These are phyloP conservation scores for Magallana nippona DNA, from an alignment of 2,888 invertebrate genomes.

Conservation along the genomic window DNA sequence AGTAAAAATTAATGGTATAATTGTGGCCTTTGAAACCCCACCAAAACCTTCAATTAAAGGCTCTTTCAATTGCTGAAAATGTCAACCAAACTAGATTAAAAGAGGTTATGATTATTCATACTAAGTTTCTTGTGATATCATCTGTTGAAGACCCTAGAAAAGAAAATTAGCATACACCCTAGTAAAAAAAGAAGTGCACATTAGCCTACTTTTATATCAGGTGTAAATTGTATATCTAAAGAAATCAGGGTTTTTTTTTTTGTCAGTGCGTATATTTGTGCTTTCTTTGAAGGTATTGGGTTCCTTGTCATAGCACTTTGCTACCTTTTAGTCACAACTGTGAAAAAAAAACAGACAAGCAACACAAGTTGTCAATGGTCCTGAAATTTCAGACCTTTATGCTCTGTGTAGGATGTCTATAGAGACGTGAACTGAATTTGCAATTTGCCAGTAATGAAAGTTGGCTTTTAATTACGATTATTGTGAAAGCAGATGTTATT, in stretches of 20 bases:
- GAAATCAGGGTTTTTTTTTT: neutral
- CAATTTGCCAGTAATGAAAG: no score
- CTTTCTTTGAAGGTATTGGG: neutral
- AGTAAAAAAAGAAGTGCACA: conserved; percentile 5
- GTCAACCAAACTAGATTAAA: neutral
- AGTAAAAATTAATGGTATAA: neutral
- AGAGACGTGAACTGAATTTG: no score
- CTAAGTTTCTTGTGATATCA: conserved; percentile 26
- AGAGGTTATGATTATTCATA: conserved; percentile 32
- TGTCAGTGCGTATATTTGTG: neutral
- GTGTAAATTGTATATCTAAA: conserved; percentile 19
- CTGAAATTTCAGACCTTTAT: no score
- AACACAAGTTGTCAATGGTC: no score
- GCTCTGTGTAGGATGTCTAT: no score
- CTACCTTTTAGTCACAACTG: no score
- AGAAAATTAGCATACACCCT: conserved; percentile 13
- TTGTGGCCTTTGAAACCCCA: neutral
- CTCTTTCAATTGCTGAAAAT: conserved; percentile 8
- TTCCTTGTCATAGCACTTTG: no score
- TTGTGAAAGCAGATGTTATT: no score
- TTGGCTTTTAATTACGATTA: no score
- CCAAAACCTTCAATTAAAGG: neutral
- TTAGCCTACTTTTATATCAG: conserved; percentile 22
- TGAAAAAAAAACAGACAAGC: no score
- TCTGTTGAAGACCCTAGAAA: neutral